Evolutionary conservation across 2,888 invertebrate species (phyloP).

Genomic region (Mongoloraphidia duomilia): DNA sequence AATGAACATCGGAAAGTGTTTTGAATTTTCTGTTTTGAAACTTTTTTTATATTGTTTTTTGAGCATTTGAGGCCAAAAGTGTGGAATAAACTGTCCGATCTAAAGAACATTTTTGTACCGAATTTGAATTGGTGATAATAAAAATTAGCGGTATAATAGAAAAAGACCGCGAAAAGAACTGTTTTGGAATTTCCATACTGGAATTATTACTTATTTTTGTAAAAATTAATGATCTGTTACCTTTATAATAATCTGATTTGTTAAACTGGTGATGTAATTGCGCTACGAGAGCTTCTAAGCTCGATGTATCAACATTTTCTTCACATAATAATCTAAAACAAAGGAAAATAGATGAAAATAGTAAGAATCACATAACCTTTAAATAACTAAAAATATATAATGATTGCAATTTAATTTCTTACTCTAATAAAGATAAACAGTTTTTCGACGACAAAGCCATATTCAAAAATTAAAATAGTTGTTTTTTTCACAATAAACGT

Average conservation of each 20-base stretch:
- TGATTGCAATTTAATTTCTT: slow-evolving; percentile 10
- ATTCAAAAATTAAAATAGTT: background rate
- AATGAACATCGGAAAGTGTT: no score
- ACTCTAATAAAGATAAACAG: slow-evolving; percentile 34
- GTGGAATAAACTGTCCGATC: no score
- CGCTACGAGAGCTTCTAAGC: slow-evolving; percentile 58
- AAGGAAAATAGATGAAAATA: slow-evolving; percentile 12
- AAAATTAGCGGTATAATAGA: no score
- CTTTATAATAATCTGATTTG: slow-evolving; percentile 63
- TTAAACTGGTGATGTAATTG: slow-evolving; percentile 68
- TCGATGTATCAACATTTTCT: slow-evolving; percentile 56
- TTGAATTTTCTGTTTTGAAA: no score
- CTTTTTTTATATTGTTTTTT: no score
- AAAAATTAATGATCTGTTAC: slow-evolving; percentile 29
- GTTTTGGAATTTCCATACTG: no score
- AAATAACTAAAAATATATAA: slow-evolving; percentile 1
- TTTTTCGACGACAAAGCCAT: slow-evolving; percentile 37
- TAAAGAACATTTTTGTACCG: background rate
- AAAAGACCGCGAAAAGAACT: no score
- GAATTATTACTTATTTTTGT: background rate
- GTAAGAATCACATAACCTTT: slow-evolving; percentile 5
- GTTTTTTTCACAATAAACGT: background rate
- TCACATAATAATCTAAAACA: slow-evolving; percentile 52
- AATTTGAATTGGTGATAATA: no score
- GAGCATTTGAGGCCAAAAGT: no score